A percentile compares a stretch with the other conserved stretches of the same genome.
Evolutionary conservation across 2,797 vertebrate genomes (phyloP).

Genomic region (Enteromius anoplus): DNA sequence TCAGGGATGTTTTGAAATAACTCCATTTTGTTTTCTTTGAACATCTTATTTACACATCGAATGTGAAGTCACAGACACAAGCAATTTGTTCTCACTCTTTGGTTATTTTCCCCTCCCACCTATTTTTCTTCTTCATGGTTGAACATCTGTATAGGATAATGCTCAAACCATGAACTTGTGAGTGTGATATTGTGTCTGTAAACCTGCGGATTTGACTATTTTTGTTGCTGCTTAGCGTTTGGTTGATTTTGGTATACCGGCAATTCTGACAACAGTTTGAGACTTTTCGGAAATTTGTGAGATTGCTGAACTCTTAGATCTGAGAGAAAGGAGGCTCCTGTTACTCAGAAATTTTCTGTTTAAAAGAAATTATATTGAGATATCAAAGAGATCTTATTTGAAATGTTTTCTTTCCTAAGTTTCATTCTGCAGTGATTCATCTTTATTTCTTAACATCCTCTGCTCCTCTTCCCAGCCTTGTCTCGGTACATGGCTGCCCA

Average conservation of each 20-base stretch:
- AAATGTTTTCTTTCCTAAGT: not conserved
- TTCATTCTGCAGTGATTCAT: conserved; percentile 21
- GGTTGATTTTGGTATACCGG: not conserved
- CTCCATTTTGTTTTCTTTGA: conserved; percentile 64
- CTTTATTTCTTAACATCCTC: conserved; percentile 61
- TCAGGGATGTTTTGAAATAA: conserved; percentile 56
- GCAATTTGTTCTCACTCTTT: conserved; percentile 63
- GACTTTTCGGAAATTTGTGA: not conserved
- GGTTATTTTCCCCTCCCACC: conserved; percentile 51
- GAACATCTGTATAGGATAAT: conserved; percentile 69
- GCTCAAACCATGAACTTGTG: conserved; percentile 60
- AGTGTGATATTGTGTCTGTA: not conserved
- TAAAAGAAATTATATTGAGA: not conserved
- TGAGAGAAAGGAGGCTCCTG: not conserved
- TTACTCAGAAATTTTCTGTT: not conserved
- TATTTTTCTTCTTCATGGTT: conserved; percentile 64
- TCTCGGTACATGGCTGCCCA: conserved; percentile 74
- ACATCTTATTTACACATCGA: conserved; percentile 67
- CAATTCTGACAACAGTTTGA: not conserved
- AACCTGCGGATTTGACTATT: not conserved
- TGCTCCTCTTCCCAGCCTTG: conserved; percentile 65
- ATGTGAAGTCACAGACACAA: conserved; percentile 67
- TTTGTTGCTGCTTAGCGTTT: not conserved
- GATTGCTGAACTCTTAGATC: not conserved
- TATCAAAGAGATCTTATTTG: not conserved